Evolutionary conservation across 1,140 invertebrate species (phyloP), one percentile per base, ranked within the genome.

Genomic region (Neodiprion virginianus): DNA sequence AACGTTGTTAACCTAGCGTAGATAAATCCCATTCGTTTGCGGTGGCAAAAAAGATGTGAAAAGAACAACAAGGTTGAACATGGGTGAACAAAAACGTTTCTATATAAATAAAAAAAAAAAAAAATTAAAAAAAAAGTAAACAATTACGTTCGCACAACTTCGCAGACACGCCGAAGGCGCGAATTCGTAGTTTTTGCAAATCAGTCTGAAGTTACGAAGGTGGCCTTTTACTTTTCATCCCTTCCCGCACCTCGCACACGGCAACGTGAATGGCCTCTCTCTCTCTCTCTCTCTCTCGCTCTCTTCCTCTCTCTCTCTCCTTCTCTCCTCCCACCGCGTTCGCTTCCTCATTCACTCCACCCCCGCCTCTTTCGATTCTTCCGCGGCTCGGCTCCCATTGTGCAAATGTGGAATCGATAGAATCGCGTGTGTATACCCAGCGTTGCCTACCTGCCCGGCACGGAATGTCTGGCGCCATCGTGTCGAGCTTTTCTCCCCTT

Each of bases 381-480:
- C 68, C 14, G 68, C 12, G 48, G 9, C 48, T 71, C 21, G 47
- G 28, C 72, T 72, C 76, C 81, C 82, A 82, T 83, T 83, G 79
- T 83, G 75, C 78, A 73, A 73, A 79, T 77, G 74, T 77, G 79
- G 74, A 83, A 85, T 85, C 84, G 81, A 85, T 85, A 80, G 76
- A 82, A 79, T 86, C 81, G 84, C 83, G 85, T 86, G 83, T 82
- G 78, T 79, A 79, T 78, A 72, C 75, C 78, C 28, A 40, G 80
- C 80, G 81, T 85, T 86, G 84, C 53, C 53, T 80, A 85, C 83
- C 82, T 86, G 84, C 82, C 81, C 79, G 77, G 77, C 80, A 78
- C 83, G 82, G 83, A 82, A 83, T 80, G 81, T 81, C 79, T 79
- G 82, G 79, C 82, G 83, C 80, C 84, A 80, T 76, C 75, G 53